These are phyloP conservation scores for Lerista edwardsae DNA, from an alignment of 2,797 vertebrate species.

Conservation along the genomic window DNA sequence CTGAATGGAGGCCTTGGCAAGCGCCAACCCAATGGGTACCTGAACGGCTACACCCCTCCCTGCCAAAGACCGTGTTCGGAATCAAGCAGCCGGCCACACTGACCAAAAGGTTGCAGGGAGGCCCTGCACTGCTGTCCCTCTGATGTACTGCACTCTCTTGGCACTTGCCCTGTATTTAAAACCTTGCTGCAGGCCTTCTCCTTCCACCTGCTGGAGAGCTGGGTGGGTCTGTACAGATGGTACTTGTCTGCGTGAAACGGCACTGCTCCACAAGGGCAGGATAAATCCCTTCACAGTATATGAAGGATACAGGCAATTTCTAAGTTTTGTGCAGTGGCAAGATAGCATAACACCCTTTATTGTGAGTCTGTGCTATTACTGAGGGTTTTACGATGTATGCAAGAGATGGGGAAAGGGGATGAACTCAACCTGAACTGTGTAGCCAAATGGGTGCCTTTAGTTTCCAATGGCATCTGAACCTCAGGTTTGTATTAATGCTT, in stretches of 20 bases:
- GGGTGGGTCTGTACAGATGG: slow-evolving; percentile 60
- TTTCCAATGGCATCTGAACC: not conserved
- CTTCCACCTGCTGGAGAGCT: slow-evolving; percentile 62
- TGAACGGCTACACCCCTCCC: slow-evolving; percentile 80
- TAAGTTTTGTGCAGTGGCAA: not conserved
- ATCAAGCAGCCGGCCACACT: slow-evolving; percentile 90
- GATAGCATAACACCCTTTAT: not conserved
- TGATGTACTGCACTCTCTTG: slow-evolving; percentile 56
- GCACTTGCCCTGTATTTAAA: slow-evolving; percentile 69
- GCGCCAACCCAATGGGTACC: slow-evolving; percentile 84
- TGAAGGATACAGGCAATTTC: not conserved
- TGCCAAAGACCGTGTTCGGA: slow-evolving; percentile 86
- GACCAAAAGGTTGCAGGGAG: slow-evolving; percentile 69
- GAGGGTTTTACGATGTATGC: not conserved
- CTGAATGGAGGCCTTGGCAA: slow-evolving; percentile 89
- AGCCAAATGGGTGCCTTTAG: not conserved
- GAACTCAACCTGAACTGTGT: not conserved
- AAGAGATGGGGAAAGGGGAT: not conserved
- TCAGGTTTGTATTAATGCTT: not conserved
- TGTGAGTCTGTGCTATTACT: not conserved
- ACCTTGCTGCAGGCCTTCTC: slow-evolving; percentile 52
- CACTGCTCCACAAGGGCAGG: not conserved
- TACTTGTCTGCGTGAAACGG: slow-evolving; percentile 35
- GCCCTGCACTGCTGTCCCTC: slow-evolving; percentile 29
- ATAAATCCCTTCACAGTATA: not conserved